Conservation (phyloP, 2,888 invertebrate genomes). For the Cataglyphis rosenhaueri region DNA sequence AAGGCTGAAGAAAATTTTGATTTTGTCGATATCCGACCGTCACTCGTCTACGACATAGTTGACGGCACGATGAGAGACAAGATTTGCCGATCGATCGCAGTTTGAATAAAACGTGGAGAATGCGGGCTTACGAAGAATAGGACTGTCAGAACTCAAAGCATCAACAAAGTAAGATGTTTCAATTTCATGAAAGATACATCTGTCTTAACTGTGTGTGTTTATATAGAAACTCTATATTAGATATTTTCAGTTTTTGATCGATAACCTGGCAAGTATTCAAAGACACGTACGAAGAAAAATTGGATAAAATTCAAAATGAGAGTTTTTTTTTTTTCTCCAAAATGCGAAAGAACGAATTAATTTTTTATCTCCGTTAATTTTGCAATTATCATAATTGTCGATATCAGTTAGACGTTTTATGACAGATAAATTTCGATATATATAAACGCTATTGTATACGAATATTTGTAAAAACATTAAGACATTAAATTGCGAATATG, state of each 20-base stretch:
- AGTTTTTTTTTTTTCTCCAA: neutral
- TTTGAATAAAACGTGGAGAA: slow-evolving; percentile 23
- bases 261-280: neutral
- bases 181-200: slow-evolving; percentile 19
- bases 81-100: slow-evolving; percentile 41
- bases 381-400: neutral
- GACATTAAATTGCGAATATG: slow-evolving; percentile 28
- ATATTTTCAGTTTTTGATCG: neutral
- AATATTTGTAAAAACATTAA: neutral
- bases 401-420: neutral
- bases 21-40: slow-evolving; percentile 37
- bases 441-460: neutral
- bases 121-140: slow-evolving; percentile 18
- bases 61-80: slow-evolving; percentile 5
- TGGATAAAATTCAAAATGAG: neutral
- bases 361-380: neutral
- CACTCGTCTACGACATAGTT: slow-evolving; percentile 10
- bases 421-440: neutral
- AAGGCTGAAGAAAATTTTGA: slow-evolving; percentile 24
- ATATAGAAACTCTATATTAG: neutral
- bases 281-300: neutral
- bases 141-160: slow-evolving; percentile 11
- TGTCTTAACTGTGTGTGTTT: neutral
- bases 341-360: neutral
- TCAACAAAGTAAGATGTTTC: slow-evolving; percentile 31